Base-by-base conservation (phyloP, 2,888 invertebrate genomes). In the Microctonus brassicae region DNA sequence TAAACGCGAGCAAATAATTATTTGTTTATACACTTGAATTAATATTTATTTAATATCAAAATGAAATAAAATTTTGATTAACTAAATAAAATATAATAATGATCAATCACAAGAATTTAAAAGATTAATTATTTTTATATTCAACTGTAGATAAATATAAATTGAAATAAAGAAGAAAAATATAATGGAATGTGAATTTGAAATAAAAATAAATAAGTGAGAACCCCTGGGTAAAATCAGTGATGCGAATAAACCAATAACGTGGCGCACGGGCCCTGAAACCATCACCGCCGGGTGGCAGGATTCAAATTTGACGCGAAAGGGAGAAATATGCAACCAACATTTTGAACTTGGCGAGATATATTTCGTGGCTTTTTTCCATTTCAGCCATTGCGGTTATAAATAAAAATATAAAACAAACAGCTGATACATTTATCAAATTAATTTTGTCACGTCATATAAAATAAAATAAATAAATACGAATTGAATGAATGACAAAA, bases 231-330 rank as follows among this genome's bases (percentile, higher is more conserved):
- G 69, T 75, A 79, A 79, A 83, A 75, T 79, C 86, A 87, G 86
- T 86, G 86, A 82, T 76, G 86, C 86, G 86, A 86, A 85, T 87
- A 86, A 87, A 86, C 86, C 86, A 87, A 87, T 87, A 87, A 86
- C 84, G 84, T 85, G 84, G 82, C 85, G 82, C 47, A 17, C 47
- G 47, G 6, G 17, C 20, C 17, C 17, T 5, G 4, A 29, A 17
- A 82, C 84, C 82, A 80, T 82, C 75, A 71, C 73, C 75, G 81
- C 84, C 80, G 81, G 81, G 80, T 84, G 84, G 83, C 83, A 83
- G 84, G 86, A 5, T 86, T 86, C 84, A 85, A 86, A 87, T 86
- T 85, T 84, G 78, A 80, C 82, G 80, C 76, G 78, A 74, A 79
- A 81, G 80, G 79, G 77, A 6, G 33, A 39, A 39, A 39, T 39